Base-by-base conservation (phyloP, 2,888 invertebrate species). In the Parnassius smintheus region DNA sequence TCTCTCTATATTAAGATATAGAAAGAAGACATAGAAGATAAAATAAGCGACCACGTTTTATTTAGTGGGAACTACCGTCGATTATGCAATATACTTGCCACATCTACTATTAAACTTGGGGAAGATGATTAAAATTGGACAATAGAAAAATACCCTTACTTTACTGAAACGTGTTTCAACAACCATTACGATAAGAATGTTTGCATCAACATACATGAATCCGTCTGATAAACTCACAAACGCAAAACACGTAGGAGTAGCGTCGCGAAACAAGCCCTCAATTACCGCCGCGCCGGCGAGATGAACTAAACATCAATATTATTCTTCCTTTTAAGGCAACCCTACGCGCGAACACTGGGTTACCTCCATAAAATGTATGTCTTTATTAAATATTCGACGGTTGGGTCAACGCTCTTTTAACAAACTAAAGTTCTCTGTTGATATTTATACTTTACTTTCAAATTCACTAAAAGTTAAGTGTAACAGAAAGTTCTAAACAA, bases 221-320 rank as follows among this genome's bases (percentile, higher is more conserved):
- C 46, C 9, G 51, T 48, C 46, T 41, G 51, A 56, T 48, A 56
- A 56, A 59, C 59, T 11, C 51, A 22, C 22, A 62, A 64, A 65
- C 51, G 49, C 55, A 18, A 41, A 56, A 65, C 62, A 46, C 55
- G 61, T 60, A 61, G 51, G 46, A 41, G 59, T 49, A 42, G 44
- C 59, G 13, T 50, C 12, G 13, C 45, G 62, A 63, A 69, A 73
- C 68, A 68, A 72, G 68, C 66, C 61, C 64, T 66, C 69, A 72
- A 73, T 70, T 67, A 70, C 66, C 61, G 62, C 59, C 42, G n/a
- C 61, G 62, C 59, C 42, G n/a, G 65, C 52, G 59, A 65, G 69
- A 67, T 65, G 66, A 62, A 68, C 67, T 64, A 71, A 72, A 72
- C 65, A 70, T 70, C 70, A 72, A 72, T 72, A 71, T 70, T 64